These are phyloP conservation scores for Dryoscopus gambensis DNA, from an alignment of 2,113 vertebrate genomes.

Conservation along the genomic window DNA sequence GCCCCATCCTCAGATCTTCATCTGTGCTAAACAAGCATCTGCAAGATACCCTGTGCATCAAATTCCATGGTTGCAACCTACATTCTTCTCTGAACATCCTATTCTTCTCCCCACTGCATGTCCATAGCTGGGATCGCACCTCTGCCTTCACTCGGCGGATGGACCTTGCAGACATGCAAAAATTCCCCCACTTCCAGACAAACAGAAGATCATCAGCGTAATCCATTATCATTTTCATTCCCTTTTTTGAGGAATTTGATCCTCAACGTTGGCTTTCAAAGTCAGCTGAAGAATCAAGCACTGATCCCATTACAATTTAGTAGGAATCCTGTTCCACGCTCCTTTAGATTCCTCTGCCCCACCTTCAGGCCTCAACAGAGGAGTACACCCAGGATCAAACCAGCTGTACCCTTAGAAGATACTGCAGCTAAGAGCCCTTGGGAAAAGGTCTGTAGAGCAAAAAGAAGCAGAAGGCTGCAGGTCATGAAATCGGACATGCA, in stretches of 20 bases:
- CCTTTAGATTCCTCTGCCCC: neutral
- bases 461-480: neutral
- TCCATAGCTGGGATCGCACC: neutral
- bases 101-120: neutral
- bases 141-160: neutral
- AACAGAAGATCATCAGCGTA: neutral
- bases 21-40: neutral
- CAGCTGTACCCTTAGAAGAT: neutral
- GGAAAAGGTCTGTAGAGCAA: neutral
- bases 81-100: neutral
- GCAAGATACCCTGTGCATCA: neutral
- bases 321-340: neutral
- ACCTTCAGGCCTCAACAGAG: neutral
- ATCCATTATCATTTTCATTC: neutral
- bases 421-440: neutral
- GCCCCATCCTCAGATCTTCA: neutral
- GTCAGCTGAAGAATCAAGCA: neutral
- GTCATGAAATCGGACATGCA: neutral
- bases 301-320: neutral
- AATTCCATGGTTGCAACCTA: neutral
- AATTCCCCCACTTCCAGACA: neutral
- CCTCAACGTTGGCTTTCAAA: neutral
- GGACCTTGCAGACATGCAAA: neutral
- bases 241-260: neutral
- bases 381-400: neutral